Evolutionary conservation across 2,888 invertebrate genomes (phyloP), one percentile per base, ranked within the genome.

Genomic region (Campoplex capitator): DNA sequence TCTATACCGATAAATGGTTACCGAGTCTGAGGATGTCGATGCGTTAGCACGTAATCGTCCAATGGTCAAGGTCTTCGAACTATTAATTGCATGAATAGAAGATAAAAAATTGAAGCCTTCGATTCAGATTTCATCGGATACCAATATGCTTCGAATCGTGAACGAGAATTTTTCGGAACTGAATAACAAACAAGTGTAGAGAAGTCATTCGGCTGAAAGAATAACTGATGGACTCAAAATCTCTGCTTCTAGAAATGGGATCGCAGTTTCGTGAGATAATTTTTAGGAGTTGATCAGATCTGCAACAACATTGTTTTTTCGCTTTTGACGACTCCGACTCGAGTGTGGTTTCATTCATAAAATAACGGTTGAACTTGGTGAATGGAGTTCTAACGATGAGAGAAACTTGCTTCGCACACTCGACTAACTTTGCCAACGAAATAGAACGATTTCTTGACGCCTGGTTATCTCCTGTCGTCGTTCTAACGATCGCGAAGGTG

Each of bases 401-500:
- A 28, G 62, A 62, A 58, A 58, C 58, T 68, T 68, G 74, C 23
- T 38, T 9, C 8, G 28, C 54, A 68, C n/a, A 68, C 62, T 67
- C n/a, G 32, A 18, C 35, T 35, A 62, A 28, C 45, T 62, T 45
- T 28, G 6, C 32, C 18, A 11, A 45, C 75, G 16, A 76, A 76
- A 38, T 38, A 62, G 42, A 62, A 42, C 7, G 62, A 23, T 38
- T 74, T 67, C 74, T 38, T 32, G 45, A 75, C 42, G 62, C 32
- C 65, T 48, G 70, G 13, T 65, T 88, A 65, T 32, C 48, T 88
- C 89, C 84, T 88, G 90, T 91, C 89, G 87, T 84, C 89, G 80
- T 75, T 68, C 32, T 80, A 81, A 88, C 85, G 83, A 89, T 88
- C 84, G 87, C 88, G 88, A 88, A 89, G 87, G 90, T 28, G 68